phyloP scores from a whole-genome alignment of 2,113 vertebrate genomes.

The Pangasianodon hypophthalmus region DNA sequence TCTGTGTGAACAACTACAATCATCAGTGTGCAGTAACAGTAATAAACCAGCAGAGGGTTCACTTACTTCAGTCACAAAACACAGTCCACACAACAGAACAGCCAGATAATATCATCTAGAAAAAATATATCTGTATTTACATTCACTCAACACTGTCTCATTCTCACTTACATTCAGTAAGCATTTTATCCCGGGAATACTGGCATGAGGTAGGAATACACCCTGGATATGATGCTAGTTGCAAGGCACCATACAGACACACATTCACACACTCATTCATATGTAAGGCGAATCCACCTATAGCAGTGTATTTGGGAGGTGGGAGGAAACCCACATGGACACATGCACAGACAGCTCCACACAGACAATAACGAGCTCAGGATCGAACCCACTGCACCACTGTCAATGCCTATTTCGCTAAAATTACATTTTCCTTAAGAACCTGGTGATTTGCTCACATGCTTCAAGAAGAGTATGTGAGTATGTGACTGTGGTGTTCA shows the following conservation, averaged over 20 bases:
- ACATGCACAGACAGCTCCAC: neutral
- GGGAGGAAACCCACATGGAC: neutral
- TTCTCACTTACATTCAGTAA: neutral
- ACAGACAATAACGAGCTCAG: neutral
- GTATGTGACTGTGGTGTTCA: neutral
- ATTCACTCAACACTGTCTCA: neutral
- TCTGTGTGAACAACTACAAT: neutral
- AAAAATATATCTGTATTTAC: neutral
- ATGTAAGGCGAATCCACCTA: neutral
- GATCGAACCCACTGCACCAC: neutral
- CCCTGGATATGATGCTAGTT: neutral
- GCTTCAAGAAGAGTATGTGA: neutral
- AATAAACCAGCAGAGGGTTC: slow-evolving; percentile 25
- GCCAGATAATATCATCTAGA: neutral
- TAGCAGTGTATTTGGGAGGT: neutral
- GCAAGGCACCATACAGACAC: neutral
- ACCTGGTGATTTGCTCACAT: neutral
- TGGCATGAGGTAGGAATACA: neutral
- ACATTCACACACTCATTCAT: neutral
- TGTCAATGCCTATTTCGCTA: neutral
- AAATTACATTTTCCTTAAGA: neutral
- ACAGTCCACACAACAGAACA: neutral
- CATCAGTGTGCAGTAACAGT: neutral
- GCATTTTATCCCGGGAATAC: neutral
- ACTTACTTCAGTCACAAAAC: neutral